Percentiles rank a stretch among this genome's conserved stretches.
Evolutionary conservation across 1,140 invertebrate genomes (phyloP).

Genomic region (Cydia strobilella): DNA sequence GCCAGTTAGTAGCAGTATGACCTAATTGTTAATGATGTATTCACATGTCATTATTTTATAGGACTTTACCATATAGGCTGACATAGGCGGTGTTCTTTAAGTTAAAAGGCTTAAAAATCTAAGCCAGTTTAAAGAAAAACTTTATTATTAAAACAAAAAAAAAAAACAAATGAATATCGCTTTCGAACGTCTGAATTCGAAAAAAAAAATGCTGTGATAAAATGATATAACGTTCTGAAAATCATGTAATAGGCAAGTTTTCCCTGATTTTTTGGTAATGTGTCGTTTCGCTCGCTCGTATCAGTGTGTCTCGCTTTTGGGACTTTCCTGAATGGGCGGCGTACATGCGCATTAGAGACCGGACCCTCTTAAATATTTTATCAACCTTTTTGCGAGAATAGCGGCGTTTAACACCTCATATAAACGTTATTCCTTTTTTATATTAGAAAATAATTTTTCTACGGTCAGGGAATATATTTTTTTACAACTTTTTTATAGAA

Average conservation of each 20-base stretch:
- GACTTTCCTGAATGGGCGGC: constrained; percentile 46
- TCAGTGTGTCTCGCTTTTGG: constrained; percentile 37
- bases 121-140: neutral
- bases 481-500: neutral
- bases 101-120: neutral
- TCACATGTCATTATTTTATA: neutral
- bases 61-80: neutral
- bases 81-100: neutral
- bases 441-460: neutral
- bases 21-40: neutral
- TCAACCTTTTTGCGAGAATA: constrained; percentile 36
- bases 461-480: neutral
- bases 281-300: constrained; percentile 36
- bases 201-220: constrained; percentile 6
- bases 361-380: constrained; percentile 38
- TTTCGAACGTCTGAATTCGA: neutral
- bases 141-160: neutral
- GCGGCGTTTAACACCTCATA: constrained; percentile 19
- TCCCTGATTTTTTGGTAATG: constrained; percentile 45
- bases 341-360: constrained; percentile 42
- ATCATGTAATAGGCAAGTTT: constrained; percentile 33
- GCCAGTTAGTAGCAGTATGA: neutral
- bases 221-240: constrained; percentile 35
- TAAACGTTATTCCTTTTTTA: neutral
- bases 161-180: neutral